Conservation (phyloP, 1,140 invertebrate genomes). For the Euborellia annulipes region DNA sequence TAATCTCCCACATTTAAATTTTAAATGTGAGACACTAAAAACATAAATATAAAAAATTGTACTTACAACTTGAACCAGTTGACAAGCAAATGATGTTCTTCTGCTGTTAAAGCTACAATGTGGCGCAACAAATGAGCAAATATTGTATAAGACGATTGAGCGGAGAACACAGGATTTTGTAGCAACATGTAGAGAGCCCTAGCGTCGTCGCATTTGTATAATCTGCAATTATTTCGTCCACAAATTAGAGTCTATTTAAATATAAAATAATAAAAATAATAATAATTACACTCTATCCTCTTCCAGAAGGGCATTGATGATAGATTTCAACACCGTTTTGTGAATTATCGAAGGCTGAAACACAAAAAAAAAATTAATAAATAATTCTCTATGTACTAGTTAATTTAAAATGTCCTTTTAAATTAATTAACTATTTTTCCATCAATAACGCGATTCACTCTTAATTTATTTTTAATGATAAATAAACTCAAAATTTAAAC, state of each 20-base stretch:
- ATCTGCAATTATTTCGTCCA: constrained; percentile 22
- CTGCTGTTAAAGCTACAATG: constrained; percentile 35
- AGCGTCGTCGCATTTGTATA: constrained; percentile 43
- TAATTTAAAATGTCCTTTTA: background rate
- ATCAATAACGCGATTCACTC: background rate
- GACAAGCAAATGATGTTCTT: constrained; percentile 45
- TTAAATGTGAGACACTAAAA: no score
- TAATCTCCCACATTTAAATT: no score
- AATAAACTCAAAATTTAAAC: no score
- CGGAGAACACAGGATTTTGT: constrained; percentile 43
- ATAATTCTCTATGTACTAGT: no score
- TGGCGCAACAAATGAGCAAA: constrained; percentile 44
- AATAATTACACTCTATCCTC: constrained; percentile 35
- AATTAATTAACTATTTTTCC: constrained; percentile 1
- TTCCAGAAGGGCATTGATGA: constrained; percentile 35
- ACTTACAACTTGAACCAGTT: constrained; percentile 44
- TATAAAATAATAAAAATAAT: background rate
- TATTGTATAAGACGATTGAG: constrained; percentile 41
- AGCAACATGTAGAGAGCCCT: constrained; percentile 39
- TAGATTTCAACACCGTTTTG: constrained; percentile 37
- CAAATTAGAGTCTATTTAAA: background rate
- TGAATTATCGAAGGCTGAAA: constrained; percentile 33
- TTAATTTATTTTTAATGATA: no score
- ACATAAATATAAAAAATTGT: background rate
- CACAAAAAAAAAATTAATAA: constrained; percentile 11